Conservation (phyloP, 2,113 vertebrate species). For the Amblyopsis rosae region DNA sequence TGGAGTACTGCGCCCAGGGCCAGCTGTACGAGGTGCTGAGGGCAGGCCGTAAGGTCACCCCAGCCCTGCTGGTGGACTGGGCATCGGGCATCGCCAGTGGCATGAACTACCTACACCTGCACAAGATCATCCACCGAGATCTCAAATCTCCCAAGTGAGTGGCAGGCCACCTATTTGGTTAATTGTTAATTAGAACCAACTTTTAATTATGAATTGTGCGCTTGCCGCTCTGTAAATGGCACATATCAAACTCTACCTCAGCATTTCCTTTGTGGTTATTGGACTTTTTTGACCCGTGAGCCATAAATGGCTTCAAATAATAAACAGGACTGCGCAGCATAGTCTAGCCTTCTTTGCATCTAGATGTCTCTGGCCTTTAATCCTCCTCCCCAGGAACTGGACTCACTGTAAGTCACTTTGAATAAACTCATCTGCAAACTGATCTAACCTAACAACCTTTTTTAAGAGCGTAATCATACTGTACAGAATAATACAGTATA, state of each 20-base stretch:
- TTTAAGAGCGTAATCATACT: no score
- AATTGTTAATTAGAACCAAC: background rate
- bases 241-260: background rate
- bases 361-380: no score
- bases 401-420: no score
- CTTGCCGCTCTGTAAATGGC: background rate
- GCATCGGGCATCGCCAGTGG: constrained; percentile 95
- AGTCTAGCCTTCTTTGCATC: no score
- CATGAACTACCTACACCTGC: constrained; percentile 98
- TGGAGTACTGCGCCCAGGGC: constrained; percentile 98
- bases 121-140: constrained; percentile 99
- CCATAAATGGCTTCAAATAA: no score
- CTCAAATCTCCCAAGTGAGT: constrained; percentile 98
- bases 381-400: no score
- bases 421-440: no score
- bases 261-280: no score
- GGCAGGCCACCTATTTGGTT: background rate
- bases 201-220: background rate
- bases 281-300: no score
- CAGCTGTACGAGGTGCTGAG: constrained; percentile 96
- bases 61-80: constrained; percentile 94
- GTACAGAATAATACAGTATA: no score
- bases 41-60: constrained; percentile 90
- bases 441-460: no score
- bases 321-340: no score